phyloP scores from a whole-genome alignment of 2,888 invertebrate species.

The Eupithecia exiguata region DNA sequence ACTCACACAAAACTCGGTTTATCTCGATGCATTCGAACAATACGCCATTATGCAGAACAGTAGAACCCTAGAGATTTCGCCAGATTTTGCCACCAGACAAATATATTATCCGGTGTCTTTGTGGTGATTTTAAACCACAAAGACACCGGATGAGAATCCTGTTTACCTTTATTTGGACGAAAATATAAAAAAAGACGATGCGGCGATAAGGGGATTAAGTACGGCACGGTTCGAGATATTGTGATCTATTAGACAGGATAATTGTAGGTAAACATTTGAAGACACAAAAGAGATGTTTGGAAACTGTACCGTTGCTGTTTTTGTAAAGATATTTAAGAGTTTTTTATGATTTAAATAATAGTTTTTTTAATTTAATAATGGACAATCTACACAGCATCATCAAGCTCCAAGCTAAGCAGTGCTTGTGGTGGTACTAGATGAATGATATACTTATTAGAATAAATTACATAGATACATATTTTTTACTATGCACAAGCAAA shows the following conservation, averaged over 20 bases:
- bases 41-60: constrained; percentile 31
- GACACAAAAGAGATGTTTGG: constrained; percentile 33
- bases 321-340: background rate
- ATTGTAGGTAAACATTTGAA: constrained; percentile 43
- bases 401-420: too few relatives aligned
- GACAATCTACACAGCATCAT: too few relatives aligned
- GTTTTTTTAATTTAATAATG: too few relatives aligned
- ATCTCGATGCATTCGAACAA: constrained; percentile 36
- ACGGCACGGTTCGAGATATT: constrained; percentile 40
- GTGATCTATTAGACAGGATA: constrained; percentile 40
- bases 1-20: constrained; percentile 28
- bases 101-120: constrained; percentile 41
- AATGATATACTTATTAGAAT: too few relatives aligned
- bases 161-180: constrained; percentile 72
- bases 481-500: too few relatives aligned
- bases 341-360: background rate
- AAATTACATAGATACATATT: too few relatives aligned
- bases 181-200: constrained; percentile 64
- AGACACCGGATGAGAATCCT: constrained; percentile 71
- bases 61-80: constrained; percentile 35
- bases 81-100: constrained; percentile 36
- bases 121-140: constrained; percentile 56
- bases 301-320: background rate
- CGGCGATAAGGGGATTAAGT: constrained; percentile 60
- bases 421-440: too few relatives aligned